A percentile compares a stretch with the other conserved stretches of the same genome.
phyloP scores from a whole-genome alignment of 2,888 invertebrate genomes.

The Hyposoter didymator region DNA sequence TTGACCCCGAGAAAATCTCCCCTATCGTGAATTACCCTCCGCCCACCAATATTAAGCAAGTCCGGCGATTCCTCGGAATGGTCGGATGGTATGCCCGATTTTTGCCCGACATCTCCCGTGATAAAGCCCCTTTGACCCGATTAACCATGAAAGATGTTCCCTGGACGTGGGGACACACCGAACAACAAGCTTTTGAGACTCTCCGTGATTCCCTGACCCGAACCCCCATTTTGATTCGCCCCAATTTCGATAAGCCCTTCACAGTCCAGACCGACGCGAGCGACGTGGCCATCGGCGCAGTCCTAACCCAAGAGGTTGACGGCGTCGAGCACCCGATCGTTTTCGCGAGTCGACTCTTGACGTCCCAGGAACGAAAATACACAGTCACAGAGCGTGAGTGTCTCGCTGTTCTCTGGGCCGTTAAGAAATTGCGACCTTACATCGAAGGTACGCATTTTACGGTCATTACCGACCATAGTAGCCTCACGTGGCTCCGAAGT shows the following conservation, averaged over 20 bases:
- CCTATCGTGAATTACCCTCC: slow-evolving; percentile 12
- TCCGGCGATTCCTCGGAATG: slow-evolving; percentile 3
- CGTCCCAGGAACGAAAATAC: not conserved
- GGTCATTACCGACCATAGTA: not conserved
- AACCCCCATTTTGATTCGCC: slow-evolving; percentile 24
- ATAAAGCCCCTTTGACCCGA: not conserved
- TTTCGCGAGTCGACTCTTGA: slow-evolving; percentile 1
- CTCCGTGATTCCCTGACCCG: not conserved
- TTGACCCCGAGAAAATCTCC: slow-evolving; percentile 21
- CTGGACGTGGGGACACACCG: not conserved
- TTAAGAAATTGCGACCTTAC: not conserved
- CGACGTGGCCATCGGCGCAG: not conserved
- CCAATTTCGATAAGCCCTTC: not conserved
- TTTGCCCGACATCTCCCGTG: slow-evolving; percentile 2
- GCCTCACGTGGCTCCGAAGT: not conserved
- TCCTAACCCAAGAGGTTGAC: not conserved
- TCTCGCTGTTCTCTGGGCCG: slow-evolving; percentile 8
- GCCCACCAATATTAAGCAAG: not conserved
- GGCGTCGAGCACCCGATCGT: slow-evolving; percentile 1
- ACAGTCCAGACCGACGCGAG: slow-evolving; percentile 16
- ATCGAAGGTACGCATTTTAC: not conserved
- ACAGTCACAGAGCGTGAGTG: not conserved
- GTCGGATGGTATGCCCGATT: too few species aligned
- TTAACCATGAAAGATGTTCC: not conserved
- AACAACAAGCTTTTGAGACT: not conserved